Base-by-base conservation (phyloP, 2,113 vertebrate species). In the Onychostruthus taczanowskii region DNA sequence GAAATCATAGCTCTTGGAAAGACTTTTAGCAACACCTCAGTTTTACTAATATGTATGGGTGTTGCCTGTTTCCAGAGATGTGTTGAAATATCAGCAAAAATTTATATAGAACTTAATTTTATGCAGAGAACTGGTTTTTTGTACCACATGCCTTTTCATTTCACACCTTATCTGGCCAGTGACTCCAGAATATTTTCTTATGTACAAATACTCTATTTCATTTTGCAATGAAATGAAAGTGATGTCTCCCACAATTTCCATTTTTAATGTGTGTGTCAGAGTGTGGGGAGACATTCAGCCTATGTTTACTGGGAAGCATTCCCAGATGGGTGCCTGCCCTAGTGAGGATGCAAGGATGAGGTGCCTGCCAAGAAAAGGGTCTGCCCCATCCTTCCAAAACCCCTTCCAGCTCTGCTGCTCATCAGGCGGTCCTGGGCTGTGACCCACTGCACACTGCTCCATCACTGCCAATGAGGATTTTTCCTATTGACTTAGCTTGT, bases 1-100 rank as follows among this genome's bases (percentile, higher is more conserved):
- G 44, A 89, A 96, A 69, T 35, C 15, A 16, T 81, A 91, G 39
- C 58, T 62, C 69, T 89, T 94, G 28, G 64, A 91, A 96, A 91
- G 49, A 66, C 15, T 61, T 95, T 67, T 46, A 84, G 43, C 39
- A 94, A 4, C 31, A 89, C 52, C 19, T 94, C 81, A 53, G 26
- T 17, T 85, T 77, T 89, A 47, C 59, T 83, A 90, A 84, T 50
- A 77, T 24, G 92, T 21, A n/a, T 59, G 53, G 17, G 30, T 39
- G 43, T 79, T 86, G 37, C 28, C 44, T 73, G 9, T 79, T 90
- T 55, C 21, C 74, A 85, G 13, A 76, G 33, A 62, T 39, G 4
- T 19, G 20, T 22, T 93, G n/a, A 49, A 58, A 47, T 55, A 50
- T 47, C 30, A 26, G 17, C 44, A 93, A 91, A 35, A 10, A 43